Base-by-base conservation (phyloP, 2,888 invertebrate genomes). In the Andrena marginata region DNA sequence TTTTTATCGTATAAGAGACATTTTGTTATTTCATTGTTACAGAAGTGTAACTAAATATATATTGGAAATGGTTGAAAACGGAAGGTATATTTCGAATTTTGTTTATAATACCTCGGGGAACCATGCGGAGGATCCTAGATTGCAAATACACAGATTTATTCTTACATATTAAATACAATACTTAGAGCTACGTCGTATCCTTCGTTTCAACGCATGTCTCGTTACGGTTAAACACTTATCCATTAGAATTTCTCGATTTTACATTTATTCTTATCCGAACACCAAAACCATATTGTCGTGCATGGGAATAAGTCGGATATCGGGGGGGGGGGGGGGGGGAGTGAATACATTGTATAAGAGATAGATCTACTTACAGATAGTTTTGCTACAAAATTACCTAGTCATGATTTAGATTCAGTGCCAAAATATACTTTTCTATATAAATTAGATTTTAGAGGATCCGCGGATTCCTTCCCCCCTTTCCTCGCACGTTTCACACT, bases 161-260 rank as follows among this genome's bases (percentile, higher is more conserved):
- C 73, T 77, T 83, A 77, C 26, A 65, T 7, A 71, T 83, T 83
- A 83, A 83, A 83, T 77, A 77, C 74, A 83, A 62, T 70, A 74
- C 73, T 77, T 82, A 72, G 49, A 74, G 20, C 67, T 82, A 71
- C 42, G 49, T 54, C 33, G 54, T 77, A 82, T 26, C 56, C 49
- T 51, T 77, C 35, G 13, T 70, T 74, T 70, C 16, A 5, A 51
- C 33, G 23, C n/a, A 60, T 49, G 8, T 62, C 29, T 35, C 64
- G 42, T 35, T 70, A 65, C n/a, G 33, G 29, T 64, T 42, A 49
- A 65, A 51, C 26, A 29, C 54, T 78, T 77, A 65, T 48, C 23
- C 35, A 62, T 42, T 65, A 60, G 23, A 2, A 62, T 31, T 72
- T 79, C 33, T n/a, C 29, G 51, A 23, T 20, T 65, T 80, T 73